These are phyloP conservation scores for Rhynchonycteris naso DNA, from an alignment of 2,797 vertebrate species.

Conservation along the genomic window DNA sequence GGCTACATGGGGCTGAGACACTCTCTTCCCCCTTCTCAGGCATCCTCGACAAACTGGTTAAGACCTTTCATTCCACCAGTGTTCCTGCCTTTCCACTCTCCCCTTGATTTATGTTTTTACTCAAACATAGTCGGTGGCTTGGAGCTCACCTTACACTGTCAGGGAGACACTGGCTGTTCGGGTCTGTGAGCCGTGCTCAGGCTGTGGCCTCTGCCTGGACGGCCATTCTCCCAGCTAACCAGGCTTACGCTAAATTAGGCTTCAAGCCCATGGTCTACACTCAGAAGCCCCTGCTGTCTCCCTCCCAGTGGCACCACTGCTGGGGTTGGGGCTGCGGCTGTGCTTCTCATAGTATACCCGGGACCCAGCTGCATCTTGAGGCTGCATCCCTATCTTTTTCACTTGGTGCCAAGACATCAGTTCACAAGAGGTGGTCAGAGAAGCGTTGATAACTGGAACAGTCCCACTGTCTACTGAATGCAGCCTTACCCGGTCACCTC, in stretches of 20 bases:
- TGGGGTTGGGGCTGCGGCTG: accelerated
- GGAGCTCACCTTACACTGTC: neutral
- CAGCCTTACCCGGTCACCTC: neutral
- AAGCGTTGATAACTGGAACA: accelerated
- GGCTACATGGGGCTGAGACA: neutral
- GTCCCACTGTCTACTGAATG: accelerated
- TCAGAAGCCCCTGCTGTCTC: accelerated
- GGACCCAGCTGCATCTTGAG: neutral
- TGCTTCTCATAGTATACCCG: accelerated
- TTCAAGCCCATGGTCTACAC: neutral
- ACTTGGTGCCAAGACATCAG: neutral
- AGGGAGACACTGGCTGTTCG: neutral
- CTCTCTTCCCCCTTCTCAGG: accelerated
- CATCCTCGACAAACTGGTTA: neutral
- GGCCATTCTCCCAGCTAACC: neutral
- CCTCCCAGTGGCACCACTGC: neutral
- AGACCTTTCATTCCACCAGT: neutral
- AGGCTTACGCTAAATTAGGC: accelerated
- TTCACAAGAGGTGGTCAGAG: neutral
- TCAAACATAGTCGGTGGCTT: neutral
- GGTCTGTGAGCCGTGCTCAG: neutral
- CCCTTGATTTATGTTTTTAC: neutral
- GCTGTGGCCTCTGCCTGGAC: neutral
- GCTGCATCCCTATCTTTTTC: no score
- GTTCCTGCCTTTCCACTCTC: neutral